Evolutionary conservation across 2,797 vertebrate genomes (phyloP).

Genomic region (Hippocampus kuda): DNA sequence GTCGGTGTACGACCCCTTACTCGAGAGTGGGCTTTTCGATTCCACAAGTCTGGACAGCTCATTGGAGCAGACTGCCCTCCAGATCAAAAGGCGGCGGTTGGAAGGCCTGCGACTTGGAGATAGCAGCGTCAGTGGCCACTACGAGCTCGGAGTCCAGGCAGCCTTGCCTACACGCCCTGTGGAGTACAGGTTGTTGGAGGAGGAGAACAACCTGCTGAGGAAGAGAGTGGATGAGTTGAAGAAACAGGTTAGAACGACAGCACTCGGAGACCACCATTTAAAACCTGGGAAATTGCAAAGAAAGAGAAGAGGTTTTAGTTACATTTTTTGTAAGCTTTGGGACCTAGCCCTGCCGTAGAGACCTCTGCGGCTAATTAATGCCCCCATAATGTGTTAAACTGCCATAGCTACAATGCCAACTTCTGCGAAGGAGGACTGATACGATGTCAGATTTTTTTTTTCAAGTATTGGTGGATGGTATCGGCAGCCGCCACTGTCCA

Average conservation of each 20-base stretch:
- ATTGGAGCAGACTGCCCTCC: constrained; percentile 75
- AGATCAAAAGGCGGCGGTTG: constrained; percentile 83
- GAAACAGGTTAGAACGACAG: constrained; percentile 76
- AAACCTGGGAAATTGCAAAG: no score
- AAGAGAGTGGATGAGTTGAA: constrained; percentile 93
- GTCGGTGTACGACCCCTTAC: constrained; percentile 77
- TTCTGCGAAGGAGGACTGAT: no score
- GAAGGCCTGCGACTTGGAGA: constrained; percentile 80
- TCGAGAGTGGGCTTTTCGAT: constrained; percentile 69
- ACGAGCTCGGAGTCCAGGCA: constrained; percentile 73
- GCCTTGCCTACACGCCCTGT: constrained; percentile 68
- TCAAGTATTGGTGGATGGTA: no score
- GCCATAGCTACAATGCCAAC: no score
- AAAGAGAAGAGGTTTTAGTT: no score
- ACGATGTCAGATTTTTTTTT: no score
- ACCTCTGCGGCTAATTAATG: no score
- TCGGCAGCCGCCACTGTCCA: no score
- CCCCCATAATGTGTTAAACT: no score
- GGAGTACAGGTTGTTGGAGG: constrained; percentile 88
- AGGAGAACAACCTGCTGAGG: constrained; percentile 86
- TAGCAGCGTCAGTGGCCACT: constrained; percentile 54
- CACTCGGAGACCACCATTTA: neutral
- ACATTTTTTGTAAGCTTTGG: no score
- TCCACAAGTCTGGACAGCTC: constrained; percentile 73
- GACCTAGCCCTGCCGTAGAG: no score